Percentiles rank a stretch among this genome's conserved stretches.
These are phyloP conservation scores for Pipistrellus kuhlii DNA, from an alignment of 2,797 vertebrate species.

Conservation along the genomic window DNA sequence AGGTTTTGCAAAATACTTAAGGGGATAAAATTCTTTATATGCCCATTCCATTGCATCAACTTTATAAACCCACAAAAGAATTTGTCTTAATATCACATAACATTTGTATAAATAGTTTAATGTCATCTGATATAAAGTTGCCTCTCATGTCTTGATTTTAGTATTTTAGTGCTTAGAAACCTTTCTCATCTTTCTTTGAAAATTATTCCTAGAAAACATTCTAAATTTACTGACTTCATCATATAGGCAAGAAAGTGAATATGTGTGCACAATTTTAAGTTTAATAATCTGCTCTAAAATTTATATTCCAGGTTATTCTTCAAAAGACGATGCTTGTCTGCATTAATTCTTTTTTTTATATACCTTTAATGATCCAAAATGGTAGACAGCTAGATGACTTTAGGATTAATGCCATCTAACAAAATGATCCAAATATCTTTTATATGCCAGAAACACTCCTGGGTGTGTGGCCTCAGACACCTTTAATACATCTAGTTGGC, in stretches of 20 bases:
- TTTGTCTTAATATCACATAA: not conserved
- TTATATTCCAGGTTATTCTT: slow-evolving; percentile 19
- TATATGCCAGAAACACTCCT: not conserved
- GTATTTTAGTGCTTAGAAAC: not conserved
- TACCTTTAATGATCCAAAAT: slow-evolving; percentile 5
- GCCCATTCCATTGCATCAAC: not conserved
- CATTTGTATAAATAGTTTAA: slow-evolving; percentile 25
- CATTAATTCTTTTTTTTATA: slow-evolving; percentile 5
- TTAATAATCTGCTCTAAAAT: slow-evolving; percentile 39
- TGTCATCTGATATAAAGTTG: not conserved
- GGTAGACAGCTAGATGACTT: not conserved
- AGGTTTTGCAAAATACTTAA: not conserved
- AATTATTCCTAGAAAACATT: not conserved
- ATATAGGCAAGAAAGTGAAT: not conserved
- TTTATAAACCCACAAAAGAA: slow-evolving; percentile 8
- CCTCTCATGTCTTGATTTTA: slow-evolving; percentile 37
- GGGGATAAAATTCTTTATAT: not conserved
- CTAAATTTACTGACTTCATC: not conserved
- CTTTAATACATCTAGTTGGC: not conserved
- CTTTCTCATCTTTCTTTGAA: not conserved
- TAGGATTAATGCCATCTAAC: not conserved
- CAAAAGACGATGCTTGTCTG: not conserved
- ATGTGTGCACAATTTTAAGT: not conserved
- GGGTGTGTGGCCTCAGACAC: not conserved
- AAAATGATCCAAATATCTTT: slow-evolving; percentile 27